Percentiles rank a stretch among this genome's conserved stretches.
phyloP scores from a whole-genome alignment of 2,797 vertebrate genomes.

The Notolepis coatsorum region DNA sequence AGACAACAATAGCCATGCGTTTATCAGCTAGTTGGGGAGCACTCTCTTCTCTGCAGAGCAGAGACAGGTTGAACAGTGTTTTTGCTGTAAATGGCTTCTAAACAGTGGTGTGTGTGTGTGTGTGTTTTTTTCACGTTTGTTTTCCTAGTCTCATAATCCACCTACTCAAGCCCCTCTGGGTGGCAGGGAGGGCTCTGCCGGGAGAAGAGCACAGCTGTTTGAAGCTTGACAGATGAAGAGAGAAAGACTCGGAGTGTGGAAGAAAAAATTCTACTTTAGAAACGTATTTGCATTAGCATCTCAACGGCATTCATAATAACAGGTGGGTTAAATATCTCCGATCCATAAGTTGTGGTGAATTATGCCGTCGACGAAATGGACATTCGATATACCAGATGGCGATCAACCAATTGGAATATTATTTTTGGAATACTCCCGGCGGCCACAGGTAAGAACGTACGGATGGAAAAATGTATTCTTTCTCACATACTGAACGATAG shows the following conservation, averaged over 20 bases:
- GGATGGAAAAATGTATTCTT: no score
- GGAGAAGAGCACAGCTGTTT: constrained; percentile 44
- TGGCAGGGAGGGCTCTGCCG: constrained; percentile 28
- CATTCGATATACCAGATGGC: no score
- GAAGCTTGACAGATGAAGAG: constrained; percentile 48
- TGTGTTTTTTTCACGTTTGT: no score
- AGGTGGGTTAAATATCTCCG: background rate
- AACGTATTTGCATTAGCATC: constrained; percentile 26
- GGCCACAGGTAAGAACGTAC: no score
- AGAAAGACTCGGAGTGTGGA: constrained; percentile 24
- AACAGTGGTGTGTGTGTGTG: constrained; percentile 22
- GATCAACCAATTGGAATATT: no score
- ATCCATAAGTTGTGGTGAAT: no score
- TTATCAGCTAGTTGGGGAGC: constrained; percentile 32
- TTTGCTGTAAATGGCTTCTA: constrained; percentile 50
- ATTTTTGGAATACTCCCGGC: no score
- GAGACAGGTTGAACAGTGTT: constrained; percentile 4
- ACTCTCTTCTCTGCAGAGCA: background rate
- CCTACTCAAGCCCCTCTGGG: constrained; percentile 61
- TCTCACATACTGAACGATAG: no score
- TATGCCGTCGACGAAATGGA: no score
- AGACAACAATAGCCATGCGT: constrained; percentile 17
- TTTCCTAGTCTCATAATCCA: no score
- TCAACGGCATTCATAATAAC: constrained; percentile 26
- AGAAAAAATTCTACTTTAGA: constrained; percentile 38